Conservation (phyloP, 2,113 vertebrate species). For the Picathartes gymnocephalus region DNA sequence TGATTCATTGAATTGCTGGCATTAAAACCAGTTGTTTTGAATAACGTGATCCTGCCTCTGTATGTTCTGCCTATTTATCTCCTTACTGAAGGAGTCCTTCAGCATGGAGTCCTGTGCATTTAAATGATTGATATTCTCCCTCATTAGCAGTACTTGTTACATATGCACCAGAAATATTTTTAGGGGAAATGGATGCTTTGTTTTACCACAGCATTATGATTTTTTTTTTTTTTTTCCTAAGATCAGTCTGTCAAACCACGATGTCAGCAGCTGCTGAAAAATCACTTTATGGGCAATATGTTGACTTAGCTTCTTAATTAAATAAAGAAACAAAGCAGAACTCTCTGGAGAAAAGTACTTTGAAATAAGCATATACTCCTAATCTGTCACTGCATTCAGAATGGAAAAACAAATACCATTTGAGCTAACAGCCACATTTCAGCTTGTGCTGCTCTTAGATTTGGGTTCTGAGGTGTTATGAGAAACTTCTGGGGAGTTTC, state of each 20-base stretch:
- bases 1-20: not conserved
- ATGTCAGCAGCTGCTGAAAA: constrained; percentile 50
- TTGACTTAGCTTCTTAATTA: constrained; percentile 45
- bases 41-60: not conserved
- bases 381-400: not conserved
- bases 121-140: constrained; percentile 52
- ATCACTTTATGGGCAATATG: constrained; percentile 57
- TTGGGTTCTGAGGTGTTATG: not conserved
- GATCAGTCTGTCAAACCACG: constrained; percentile 18
- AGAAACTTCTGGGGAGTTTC: not conserved
- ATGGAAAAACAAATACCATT: constrained; percentile 22
- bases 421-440: not conserved
- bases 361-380: constrained; percentile 23
- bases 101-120: constrained; percentile 25
- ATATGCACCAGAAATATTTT: constrained; percentile 52
- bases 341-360: not conserved
- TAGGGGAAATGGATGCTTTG: constrained; percentile 52
- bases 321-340: not conserved
- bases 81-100: constrained; percentile 45
- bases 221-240: constrained; percentile 40
- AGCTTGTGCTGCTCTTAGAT: not conserved
- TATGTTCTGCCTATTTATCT: not conserved
- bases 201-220: constrained; percentile 17
- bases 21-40: not conserved
- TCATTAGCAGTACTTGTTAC: constrained; percentile 50